Percentiles rank a stretch among this genome's conserved stretches.
These are phyloP conservation scores for Sebastolobus altivelis DNA, from an alignment of 2,797 vertebrate species.

Conservation along the genomic window DNA sequence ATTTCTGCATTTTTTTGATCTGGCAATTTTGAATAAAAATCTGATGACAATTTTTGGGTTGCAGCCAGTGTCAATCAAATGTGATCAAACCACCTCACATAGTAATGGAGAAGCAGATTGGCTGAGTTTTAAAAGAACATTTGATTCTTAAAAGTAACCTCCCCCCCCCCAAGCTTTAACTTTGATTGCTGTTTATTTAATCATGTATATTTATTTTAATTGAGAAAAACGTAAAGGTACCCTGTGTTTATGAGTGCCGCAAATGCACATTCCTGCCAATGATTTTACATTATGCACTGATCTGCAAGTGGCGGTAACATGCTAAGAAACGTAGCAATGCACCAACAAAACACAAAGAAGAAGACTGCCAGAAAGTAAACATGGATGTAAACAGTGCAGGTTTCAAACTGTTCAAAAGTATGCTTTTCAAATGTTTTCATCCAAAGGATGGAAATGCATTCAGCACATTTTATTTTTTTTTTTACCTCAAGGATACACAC, in stretches of 20 bases:
- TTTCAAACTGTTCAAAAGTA: not conserved
- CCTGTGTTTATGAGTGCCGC: not conserved
- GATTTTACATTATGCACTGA: not conserved
- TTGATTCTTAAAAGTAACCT: not conserved
- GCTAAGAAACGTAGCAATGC: not conserved
- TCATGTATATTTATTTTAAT: not conserved
- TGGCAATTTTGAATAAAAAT: not conserved
- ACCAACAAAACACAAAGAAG: not conserved
- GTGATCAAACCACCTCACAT: not conserved
- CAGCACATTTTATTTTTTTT: not conserved
- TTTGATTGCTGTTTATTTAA: not conserved
- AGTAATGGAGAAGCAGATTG: not conserved
- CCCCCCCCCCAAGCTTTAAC: too few relatives aligned
- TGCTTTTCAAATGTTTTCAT: slow-evolving; percentile 3
- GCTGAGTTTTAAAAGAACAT: not conserved
- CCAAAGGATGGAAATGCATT: not conserved
- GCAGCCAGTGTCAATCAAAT: not conserved
- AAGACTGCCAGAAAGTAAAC: not conserved
- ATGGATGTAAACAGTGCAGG: not conserved
- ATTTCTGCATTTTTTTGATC: not conserved
- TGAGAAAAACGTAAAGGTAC: not conserved
- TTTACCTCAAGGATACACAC: not conserved
- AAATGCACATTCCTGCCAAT: not conserved
- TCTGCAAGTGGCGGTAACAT: not conserved
- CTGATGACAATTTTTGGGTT: not conserved